Conservation (phyloP, 2,797 vertebrate genomes). For the Allobates femoralis region DNA sequence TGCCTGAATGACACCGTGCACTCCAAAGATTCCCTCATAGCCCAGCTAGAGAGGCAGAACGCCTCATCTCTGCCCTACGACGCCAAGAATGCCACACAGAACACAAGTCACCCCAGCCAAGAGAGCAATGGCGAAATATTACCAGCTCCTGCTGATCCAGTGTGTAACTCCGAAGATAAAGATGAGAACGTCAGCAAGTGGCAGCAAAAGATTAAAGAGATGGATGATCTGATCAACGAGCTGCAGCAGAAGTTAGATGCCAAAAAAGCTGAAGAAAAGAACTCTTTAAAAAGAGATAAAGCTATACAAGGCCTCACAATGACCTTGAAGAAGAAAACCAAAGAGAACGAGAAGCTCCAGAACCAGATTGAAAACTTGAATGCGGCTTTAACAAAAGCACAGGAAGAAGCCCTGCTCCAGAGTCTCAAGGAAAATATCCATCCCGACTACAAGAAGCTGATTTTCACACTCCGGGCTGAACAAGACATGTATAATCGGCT, state of each 20-base stretch:
- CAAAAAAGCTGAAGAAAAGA: constrained; percentile 89
- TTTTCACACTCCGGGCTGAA: constrained; percentile 85
- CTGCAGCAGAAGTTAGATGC: constrained; percentile 84
- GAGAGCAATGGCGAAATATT: background rate
- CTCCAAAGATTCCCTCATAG: constrained; percentile 37
- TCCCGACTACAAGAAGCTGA: constrained; percentile 82
- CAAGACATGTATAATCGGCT: constrained; percentile 88
- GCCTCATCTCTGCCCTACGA: background rate
- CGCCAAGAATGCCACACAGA: background rate
- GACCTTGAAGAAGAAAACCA: constrained; percentile 90
- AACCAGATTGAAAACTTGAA: constrained; percentile 86
- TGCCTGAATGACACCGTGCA: constrained; percentile 26
- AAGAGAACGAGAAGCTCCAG: constrained; percentile 89
- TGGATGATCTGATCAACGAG: constrained; percentile 72
- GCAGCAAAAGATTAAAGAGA: constrained; percentile 29
- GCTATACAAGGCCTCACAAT: constrained; percentile 94
- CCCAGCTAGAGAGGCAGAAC: constrained; percentile 14
- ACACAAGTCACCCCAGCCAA: background rate
- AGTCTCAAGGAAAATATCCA: constrained; percentile 81
- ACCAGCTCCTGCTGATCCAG: background rate
- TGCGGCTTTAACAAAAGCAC: constrained; percentile 81
- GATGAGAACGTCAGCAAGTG: background rate
- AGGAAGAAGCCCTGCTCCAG: constrained; percentile 83
- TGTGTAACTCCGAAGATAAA: background rate
- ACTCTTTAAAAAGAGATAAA: constrained; percentile 94